These are phyloP conservation scores for Muscicapa comitata DNA, from an alignment of 2,797 vertebrate species.

Conservation along the genomic window DNA sequence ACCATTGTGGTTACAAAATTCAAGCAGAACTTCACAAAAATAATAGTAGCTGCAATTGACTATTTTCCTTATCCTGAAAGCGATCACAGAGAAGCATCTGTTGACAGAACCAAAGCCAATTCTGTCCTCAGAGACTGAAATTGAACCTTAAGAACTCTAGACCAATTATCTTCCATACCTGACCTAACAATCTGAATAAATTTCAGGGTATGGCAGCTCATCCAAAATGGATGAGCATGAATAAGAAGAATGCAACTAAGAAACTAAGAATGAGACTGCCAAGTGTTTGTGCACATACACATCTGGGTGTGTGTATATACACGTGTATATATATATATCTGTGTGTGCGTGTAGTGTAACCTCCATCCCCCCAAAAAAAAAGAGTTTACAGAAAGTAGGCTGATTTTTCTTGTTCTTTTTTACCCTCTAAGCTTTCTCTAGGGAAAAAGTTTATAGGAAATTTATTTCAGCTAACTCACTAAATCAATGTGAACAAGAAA, in stretches of 20 bases:
- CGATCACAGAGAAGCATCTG: background rate
- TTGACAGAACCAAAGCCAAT: background rate
- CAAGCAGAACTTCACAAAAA: constrained; percentile 52
- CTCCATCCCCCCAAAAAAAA: background rate
- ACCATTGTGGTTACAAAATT: constrained; percentile 64
- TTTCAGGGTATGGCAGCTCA: background rate
- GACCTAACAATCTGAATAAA: background rate
- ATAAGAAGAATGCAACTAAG: background rate
- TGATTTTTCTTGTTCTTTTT: background rate
- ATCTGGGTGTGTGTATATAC: fast-evolving
- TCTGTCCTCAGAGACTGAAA: background rate
- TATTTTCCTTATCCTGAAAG: background rate
- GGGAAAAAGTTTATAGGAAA: background rate
- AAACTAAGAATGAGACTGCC: background rate
- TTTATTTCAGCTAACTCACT: background rate
- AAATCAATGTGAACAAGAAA: background rate
- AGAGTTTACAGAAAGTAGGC: background rate
- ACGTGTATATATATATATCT: fast-evolving
- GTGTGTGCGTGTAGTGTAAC: background rate
- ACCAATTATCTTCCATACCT: background rate
- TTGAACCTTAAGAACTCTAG: background rate
- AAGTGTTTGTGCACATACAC: background rate
- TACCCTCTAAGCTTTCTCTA: background rate
- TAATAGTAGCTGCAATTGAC: background rate
- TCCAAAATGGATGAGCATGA: background rate